Percentiles rank a stretch among this genome's conserved stretches.
Conservation (phyloP, 2,888 invertebrate genomes). For the Boloria selene region DNA sequence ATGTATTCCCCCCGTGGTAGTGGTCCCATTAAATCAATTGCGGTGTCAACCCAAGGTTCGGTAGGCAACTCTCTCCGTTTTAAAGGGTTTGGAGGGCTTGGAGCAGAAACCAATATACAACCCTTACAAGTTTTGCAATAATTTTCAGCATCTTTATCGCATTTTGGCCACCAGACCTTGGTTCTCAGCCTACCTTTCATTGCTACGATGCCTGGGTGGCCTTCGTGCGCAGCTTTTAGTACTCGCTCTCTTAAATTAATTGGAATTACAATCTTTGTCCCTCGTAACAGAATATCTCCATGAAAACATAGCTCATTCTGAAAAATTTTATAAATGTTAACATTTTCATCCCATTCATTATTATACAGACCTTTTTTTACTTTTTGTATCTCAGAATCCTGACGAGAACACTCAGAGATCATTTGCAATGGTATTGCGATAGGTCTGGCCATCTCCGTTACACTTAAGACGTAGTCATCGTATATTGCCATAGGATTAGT, state of each 20-base stretch:
- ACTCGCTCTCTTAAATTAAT: conserved; percentile 31
- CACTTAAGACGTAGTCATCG: neutral
- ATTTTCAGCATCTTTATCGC: conserved; percentile 38
- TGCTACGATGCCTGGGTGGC: conserved; percentile 22
- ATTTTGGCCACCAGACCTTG: conserved; percentile 44
- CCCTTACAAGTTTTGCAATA: conserved; percentile 36
- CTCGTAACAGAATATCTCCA: conserved; percentile 34
- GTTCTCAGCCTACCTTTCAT: conserved; percentile 41
- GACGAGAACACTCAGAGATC: conserved; percentile 22
- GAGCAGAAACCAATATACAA: conserved; percentile 36
- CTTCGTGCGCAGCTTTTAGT: conserved; percentile 39
- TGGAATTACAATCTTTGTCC: conserved; percentile 40
- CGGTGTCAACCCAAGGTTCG: conserved; percentile 39
- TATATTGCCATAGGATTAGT: neutral
- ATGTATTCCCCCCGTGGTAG: conserved; percentile 29
- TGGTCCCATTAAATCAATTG: conserved; percentile 45
- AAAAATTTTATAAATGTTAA: conserved; percentile 31
- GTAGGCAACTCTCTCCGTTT: conserved; percentile 39
- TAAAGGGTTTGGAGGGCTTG: conserved; percentile 34
- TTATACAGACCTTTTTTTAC: conserved; percentile 30
- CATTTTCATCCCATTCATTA: conserved; percentile 31
- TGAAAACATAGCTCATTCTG: conserved; percentile 32
- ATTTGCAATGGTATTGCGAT: conserved; percentile 29
- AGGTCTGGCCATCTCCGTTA: conserved; percentile 4
- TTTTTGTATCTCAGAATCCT: conserved; percentile 28